These are phyloP conservation scores for Heliocidaris erythrogramma DNA, from an alignment of 35 echinoderm and acorn worm species.

Conservation along the genomic window DNA sequence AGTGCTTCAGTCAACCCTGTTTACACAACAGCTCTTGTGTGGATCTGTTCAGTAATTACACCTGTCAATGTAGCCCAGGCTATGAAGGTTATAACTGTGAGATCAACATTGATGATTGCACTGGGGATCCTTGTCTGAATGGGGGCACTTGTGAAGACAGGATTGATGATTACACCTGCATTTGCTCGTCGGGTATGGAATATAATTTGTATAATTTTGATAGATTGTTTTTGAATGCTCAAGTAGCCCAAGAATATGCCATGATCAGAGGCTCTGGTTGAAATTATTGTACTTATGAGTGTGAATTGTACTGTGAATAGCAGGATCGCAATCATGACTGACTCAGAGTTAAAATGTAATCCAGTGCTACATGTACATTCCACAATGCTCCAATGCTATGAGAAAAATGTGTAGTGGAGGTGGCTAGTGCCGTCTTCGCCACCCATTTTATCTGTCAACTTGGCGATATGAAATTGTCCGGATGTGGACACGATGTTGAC, in stretches of 20 bases:
- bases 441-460: too few species aligned
- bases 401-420: too few species aligned
- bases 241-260: background rate
- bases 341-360: too few species aligned
- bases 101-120: constrained; percentile 68
- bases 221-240: background rate
- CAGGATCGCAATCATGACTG: too few species aligned
- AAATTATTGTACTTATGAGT: background rate
- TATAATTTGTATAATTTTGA: background rate
- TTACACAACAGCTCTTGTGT: constrained; percentile 64
- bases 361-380: too few species aligned
- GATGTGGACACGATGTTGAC: too few species aligned
- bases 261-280: too few species aligned
- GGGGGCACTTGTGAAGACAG: constrained; percentile 60
- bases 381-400: too few species aligned
- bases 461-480: too few species aligned
- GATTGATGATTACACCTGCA: constrained; percentile 50
- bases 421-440: too few species aligned
- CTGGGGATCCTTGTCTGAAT: constrained; percentile 55
- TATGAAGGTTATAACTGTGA: constrained; percentile 81
- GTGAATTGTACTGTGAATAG: too few species aligned
- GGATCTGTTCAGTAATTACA: constrained; percentile 73
- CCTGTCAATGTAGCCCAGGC: constrained; percentile 55
- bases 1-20: constrained; percentile 60
- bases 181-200: constrained; percentile 26